Evolutionary conservation across 2,888 invertebrate species (phyloP), one percentile per base, ranked within the genome.

Genomic region (Zaprionus bogoriensis): DNA sequence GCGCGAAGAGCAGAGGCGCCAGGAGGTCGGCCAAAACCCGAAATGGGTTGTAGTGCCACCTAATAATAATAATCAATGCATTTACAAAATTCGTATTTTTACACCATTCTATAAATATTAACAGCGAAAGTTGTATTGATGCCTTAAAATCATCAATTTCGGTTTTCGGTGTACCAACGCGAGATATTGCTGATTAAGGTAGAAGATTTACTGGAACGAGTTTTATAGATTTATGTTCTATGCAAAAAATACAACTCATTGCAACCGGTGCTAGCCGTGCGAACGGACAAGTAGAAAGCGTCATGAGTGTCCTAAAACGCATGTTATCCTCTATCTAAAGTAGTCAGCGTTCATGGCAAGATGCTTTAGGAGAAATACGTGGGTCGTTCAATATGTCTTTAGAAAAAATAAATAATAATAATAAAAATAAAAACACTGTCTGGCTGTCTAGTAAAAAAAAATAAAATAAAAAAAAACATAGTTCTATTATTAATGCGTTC

Each of bases 181-280:
- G 30, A 46, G 12, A 30, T 20, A 46, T 30, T 14, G 44, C 44
- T 27, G 50, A 39, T 50, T 28, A 50, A 27, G 28, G 30, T 30
- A 10, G 22, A 30, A 32, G 14, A 23, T 48, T 48, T 28, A 38
- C 48, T 17, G 38, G 48, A 9, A 20, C 25, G 10, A 17, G 36
- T 32, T 48, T 48, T 9, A 36, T 4, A 14, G 17, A 48, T 14
- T 38, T 48, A 9, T 48, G 9, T 38, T 25, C 48, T 4, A 44
- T 27, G 19, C 39, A 50, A 50, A 50, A 42, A n/a, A 46, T 54
- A 20, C 12, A 53, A 27, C n/a, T 57, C 23, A 47, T 57, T 42
- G 48, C 20, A 32, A 58, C 57, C 7, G 57, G 50, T 0, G 44
- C 50, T 22, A 50, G 57, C 28, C 27, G 36, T 9, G 50, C 32